Conservation (phyloP, 2,888 invertebrate genomes). For the Elegia similella region DNA sequence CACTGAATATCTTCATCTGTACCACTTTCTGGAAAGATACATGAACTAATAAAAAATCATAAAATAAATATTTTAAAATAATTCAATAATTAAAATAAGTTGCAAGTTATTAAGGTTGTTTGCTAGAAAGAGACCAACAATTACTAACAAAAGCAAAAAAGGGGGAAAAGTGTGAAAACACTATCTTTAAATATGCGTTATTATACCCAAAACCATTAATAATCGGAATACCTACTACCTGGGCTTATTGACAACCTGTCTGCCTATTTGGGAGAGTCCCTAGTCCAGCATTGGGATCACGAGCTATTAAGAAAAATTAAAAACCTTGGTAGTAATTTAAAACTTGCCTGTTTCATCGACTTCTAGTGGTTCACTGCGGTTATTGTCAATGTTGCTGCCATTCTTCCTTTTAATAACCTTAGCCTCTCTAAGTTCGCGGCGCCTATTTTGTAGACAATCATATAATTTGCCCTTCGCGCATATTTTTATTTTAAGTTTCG, state of each 20-base stretch:
- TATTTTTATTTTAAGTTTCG: slow-evolving; percentile 19
- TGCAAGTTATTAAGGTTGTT: background rate
- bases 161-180: slow-evolving; percentile 6
- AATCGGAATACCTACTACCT: background rate
- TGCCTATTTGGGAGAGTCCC: background rate
- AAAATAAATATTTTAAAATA: background rate
- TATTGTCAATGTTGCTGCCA: slow-evolving; percentile 12
- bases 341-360: slow-evolving; percentile 1
- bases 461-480: slow-evolving; percentile 17
- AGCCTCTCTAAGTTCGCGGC: slow-evolving; percentile 16
- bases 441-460: slow-evolving; percentile 14
- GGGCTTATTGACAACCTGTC: slow-evolving; percentile 4
- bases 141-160: slow-evolving; percentile 14
- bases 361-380: slow-evolving; percentile 12
- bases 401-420: slow-evolving; percentile 16
- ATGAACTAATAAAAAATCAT: slow-evolving; percentile 5
- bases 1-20: slow-evolving; percentile 15
- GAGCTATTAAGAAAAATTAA: background rate
- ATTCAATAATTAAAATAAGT: background rate
- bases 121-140: slow-evolving; percentile 6
- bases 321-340: slow-evolving; percentile 1
- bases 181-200: background rate
- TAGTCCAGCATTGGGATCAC: background rate
- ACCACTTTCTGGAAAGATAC: slow-evolving; percentile 8
- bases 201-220: background rate